Evolutionary conservation across 2,888 invertebrate species (phyloP), one percentile per base, ranked within the genome.

Genomic region (Drosophila ezoana): DNA sequence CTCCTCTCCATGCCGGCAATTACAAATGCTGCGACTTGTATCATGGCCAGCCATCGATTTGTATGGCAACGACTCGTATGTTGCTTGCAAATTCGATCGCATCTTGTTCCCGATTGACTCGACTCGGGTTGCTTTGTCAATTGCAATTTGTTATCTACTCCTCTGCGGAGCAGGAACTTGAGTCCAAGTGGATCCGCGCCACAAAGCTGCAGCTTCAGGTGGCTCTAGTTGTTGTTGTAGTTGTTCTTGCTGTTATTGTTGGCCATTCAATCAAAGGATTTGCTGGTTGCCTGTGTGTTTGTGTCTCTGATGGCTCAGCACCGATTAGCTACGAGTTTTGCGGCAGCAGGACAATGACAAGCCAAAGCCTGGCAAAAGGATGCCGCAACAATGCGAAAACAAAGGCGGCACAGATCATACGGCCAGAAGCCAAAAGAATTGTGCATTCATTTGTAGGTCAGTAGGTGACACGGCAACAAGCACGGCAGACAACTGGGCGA

Each of bases 131-230:
- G 79, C 84, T 89, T 90, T 90, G 91, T 91, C 90, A 91, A 90
- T 90, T 91, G 90, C 89, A 90, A 90, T 91, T 90, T 90, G 90
- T 91, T 90, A 89, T 89, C 75, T 61, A 71, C 57, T 65, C 41
- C 76, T 62, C 72, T 68, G 68, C 35, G 45, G 28, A 33, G 40
- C 38, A 5, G 18, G 20, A 32, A 37, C 59, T 66, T 71, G 51
- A 73, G 73, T 47, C 47, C 37, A 37, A 35, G 23, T 57, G 49
- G 53, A 63, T 52, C 52, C 48, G n/a, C n/a, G 38, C 44, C 40
- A 59, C 37, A 40, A 35, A 52, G 41, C 35, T 18, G 13, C 44
- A 28, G 59, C 52, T 72, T 77, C 75, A 77, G 65, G 64, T 67
- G 62, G 63, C 69, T 47, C 13, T 23, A 20, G 48, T 33, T 11